Evolutionary conservation across 2,113 vertebrate species (phyloP).

Genomic region (Laticauda laticaudata): DNA sequence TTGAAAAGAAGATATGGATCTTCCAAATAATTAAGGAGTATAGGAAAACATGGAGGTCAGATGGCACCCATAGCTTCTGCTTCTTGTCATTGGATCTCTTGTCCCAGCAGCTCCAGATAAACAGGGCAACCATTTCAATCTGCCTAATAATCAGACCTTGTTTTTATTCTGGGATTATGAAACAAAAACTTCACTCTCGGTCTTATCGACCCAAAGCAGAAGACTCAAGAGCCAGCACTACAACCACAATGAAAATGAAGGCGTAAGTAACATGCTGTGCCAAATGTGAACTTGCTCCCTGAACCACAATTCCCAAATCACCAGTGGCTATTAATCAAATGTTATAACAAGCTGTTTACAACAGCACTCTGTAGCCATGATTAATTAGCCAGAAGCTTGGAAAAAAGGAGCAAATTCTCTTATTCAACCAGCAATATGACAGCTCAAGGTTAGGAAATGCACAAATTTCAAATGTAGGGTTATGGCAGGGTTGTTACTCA

Average conservation of each 20-base stretch:
- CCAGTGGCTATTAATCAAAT: slow-evolving; percentile 56
- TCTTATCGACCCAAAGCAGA: background rate
- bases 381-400: slow-evolving; percentile 49
- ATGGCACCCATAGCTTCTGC: background rate
- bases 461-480: background rate
- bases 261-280: slow-evolving; percentile 26
- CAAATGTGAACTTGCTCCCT: slow-evolving; percentile 47
- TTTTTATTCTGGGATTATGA: background rate
- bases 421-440: slow-evolving; percentile 15
- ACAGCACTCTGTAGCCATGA: slow-evolving; percentile 50
- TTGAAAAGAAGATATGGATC: background rate
- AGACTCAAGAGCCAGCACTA: background rate
- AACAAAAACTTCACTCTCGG: background rate
- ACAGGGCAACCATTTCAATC: background rate
- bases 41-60: background rate
- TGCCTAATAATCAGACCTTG: background rate
- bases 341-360: slow-evolving; percentile 51
- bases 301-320: slow-evolving; percentile 37
- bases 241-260: slow-evolving; percentile 12
- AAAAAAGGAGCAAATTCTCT: slow-evolving; percentile 22
- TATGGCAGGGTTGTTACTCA: background rate
- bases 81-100: background rate
- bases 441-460: slow-evolving; percentile 33
- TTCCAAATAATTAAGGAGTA: background rate
- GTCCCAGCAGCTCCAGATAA: background rate